phyloP scores from a whole-genome alignment of 2,797 vertebrate genomes.

The Pantherophis alleghaniensis region DNA sequence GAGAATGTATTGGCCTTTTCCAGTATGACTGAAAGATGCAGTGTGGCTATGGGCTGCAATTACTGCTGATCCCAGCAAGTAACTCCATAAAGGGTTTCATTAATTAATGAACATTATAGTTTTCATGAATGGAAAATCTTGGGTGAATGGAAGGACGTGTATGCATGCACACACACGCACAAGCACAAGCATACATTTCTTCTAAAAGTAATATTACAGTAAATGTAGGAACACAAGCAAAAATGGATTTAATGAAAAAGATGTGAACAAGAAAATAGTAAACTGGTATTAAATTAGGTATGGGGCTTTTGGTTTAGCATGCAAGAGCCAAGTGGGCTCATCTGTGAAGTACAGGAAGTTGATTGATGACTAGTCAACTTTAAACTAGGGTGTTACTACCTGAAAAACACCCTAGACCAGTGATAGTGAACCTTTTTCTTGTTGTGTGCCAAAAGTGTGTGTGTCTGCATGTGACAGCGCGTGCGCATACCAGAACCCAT shows the following conservation, averaged over 20 bases:
- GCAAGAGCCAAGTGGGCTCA: not conserved
- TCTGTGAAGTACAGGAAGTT: not conserved
- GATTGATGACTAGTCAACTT: not conserved
- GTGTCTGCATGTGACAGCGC: no score
- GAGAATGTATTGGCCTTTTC: conserved; percentile 77
- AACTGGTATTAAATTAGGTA: not conserved
- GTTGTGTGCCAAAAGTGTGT: no score
- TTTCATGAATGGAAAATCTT: conserved; percentile 22
- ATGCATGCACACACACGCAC: not conserved
- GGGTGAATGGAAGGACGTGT: conserved; percentile 11
- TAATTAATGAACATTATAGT: conserved; percentile 68
- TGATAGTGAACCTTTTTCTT: no score
- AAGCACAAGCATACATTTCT: not conserved
- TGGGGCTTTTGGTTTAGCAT: not conserved
- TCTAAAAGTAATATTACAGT: not conserved
- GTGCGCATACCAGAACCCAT: no score
- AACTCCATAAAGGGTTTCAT: conserved; percentile 70
- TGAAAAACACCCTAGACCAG: not conserved
- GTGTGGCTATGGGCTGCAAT: conserved; percentile 77
- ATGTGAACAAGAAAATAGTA: not conserved
- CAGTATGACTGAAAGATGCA: conserved; percentile 73
- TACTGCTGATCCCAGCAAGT: conserved; percentile 74
- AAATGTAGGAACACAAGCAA: not conserved
- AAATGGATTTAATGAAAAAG: not conserved
- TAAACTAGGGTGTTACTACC: not conserved